Evolutionary conservation across 1,140 invertebrate species (phyloP).

Genomic region (Stegodyphus dumicola): DNA sequence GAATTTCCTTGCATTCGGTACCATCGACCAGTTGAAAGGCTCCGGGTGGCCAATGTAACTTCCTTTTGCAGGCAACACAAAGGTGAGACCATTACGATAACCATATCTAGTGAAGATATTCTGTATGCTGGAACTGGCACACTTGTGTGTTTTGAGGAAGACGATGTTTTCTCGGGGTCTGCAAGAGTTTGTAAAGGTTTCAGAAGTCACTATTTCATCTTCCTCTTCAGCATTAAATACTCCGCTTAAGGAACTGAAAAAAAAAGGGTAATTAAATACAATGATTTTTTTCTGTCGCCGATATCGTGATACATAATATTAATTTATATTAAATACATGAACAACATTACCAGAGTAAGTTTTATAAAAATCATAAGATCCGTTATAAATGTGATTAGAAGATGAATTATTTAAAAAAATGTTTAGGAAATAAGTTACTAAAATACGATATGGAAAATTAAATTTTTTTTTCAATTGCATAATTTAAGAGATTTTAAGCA

Average conservation of each 20-base stretch:
- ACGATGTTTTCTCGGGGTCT: slow-evolving; percentile 52
- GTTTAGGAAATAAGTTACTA: background rate
- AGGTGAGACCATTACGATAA: slow-evolving; percentile 64
- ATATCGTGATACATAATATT: background rate
- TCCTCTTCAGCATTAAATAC: background rate
- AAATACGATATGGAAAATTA: background rate
- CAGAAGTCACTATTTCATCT: background rate
- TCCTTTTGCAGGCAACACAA: slow-evolving; percentile 67
- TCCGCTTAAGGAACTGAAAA: background rate
- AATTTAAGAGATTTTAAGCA: too few species aligned
- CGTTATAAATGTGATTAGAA: background rate
- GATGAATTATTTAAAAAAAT: background rate
- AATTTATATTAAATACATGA: background rate
- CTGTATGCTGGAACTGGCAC: slow-evolving; percentile 61
- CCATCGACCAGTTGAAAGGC: slow-evolving; percentile 51
- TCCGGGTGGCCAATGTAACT: slow-evolving; percentile 68
- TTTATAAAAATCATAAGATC: background rate
- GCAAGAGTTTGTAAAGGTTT: slow-evolving; percentile 22
- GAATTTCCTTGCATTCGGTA: slow-evolving; percentile 8
- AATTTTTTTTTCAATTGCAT: too few species aligned
- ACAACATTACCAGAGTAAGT: background rate
- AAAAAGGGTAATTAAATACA: background rate
- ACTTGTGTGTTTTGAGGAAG: slow-evolving; percentile 62
- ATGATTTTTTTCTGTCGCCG: background rate
- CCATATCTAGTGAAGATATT: slow-evolving; percentile 60